These are phyloP conservation scores for Ifrita kowaldi DNA, from an alignment of 2,113 vertebrate genomes.

Conservation along the genomic window DNA sequence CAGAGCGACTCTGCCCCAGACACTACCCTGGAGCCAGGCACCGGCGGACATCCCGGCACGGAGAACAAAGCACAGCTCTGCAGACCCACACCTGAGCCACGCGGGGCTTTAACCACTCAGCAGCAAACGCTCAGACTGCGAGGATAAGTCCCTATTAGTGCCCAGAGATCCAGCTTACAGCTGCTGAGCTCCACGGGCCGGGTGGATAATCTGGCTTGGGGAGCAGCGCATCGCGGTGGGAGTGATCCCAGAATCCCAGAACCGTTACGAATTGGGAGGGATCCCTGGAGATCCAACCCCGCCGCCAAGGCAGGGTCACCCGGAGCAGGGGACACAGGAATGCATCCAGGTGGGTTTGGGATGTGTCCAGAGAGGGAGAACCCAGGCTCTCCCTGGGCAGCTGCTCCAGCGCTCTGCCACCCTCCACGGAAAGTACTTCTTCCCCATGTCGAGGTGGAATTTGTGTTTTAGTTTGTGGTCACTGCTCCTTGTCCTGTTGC, in stretches of 20 bases:
- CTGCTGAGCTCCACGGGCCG: not conserved
- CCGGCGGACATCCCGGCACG: rapidly evolving
- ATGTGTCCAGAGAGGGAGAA: not conserved
- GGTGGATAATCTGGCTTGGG: not conserved
- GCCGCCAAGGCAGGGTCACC: not conserved
- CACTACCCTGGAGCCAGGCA: not conserved
- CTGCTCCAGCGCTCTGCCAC: not conserved
- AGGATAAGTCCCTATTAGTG: not conserved
- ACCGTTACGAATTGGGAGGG: rapidly evolving
- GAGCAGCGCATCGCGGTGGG: not conserved
- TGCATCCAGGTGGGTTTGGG: not conserved
- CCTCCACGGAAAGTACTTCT: no score
- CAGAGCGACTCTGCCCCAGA: not conserved
- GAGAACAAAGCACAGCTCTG: not conserved
- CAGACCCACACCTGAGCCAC: not conserved
- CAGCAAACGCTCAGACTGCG: not conserved
- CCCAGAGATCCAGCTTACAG: not conserved
- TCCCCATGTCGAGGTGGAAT: rapidly evolving
- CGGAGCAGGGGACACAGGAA: not conserved
- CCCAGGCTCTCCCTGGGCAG: not conserved
- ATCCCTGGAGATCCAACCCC: not conserved
- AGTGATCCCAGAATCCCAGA: not conserved
- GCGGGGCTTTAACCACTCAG: not conserved
- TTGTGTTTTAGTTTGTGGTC: not conserved
- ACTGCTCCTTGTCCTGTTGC: not conserved